Conservation (phyloP, 2,797 vertebrate genomes). For the Choloepus didactylus region DNA sequence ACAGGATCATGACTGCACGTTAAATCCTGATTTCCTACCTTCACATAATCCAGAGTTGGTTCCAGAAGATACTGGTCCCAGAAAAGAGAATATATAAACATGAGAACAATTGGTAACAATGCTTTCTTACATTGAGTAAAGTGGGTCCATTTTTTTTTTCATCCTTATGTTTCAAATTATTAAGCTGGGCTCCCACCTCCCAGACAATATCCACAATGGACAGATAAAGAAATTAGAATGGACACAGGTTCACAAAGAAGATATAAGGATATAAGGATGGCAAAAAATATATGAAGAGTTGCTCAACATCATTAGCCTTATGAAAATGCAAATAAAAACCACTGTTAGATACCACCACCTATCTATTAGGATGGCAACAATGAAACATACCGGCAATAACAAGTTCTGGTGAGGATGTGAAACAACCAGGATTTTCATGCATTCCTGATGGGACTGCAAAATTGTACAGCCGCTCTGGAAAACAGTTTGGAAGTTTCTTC, state of each 20-base stretch:
- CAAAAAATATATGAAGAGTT: constrained; percentile 40
- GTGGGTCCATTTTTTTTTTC: not conserved
- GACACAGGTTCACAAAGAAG: not conserved
- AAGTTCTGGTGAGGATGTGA: not conserved
- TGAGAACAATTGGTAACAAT: constrained; percentile 70
- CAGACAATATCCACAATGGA: not conserved
- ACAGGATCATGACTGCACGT: no score
- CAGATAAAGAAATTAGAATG: not conserved
- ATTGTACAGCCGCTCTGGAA: not conserved
- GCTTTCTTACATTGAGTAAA: not conserved
- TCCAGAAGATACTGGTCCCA: constrained; percentile 90
- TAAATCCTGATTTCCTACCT: constrained; percentile 88
- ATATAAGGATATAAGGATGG: not conserved
- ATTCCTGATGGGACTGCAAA: not conserved
- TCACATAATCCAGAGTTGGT: constrained; percentile 91
- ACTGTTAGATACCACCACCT: not conserved
- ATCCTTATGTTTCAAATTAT: not conserved
- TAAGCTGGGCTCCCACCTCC: not conserved
- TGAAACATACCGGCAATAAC: constrained; percentile 4
- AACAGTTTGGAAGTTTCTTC: constrained; percentile 33
- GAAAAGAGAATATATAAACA: constrained; percentile 82
- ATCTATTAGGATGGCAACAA: not conserved
- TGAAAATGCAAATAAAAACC: constrained; percentile 64
- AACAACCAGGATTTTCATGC: not conserved
- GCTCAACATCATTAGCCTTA: constrained; percentile 23